phyloP scores from a whole-genome alignment of 2,888 invertebrate genomes.

The Alcis repandata region DNA sequence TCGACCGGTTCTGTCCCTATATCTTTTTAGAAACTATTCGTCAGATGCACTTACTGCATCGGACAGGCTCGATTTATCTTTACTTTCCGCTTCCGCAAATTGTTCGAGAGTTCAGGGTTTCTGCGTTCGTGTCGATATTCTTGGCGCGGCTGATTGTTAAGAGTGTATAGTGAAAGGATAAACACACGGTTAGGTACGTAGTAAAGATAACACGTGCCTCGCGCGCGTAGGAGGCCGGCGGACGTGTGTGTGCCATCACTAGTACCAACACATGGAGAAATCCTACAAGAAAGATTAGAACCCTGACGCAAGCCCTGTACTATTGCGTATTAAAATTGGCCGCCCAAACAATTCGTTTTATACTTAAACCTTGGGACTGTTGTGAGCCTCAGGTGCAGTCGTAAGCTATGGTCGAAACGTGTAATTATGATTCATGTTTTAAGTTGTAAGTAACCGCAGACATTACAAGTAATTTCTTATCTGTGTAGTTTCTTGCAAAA shows the following conservation, averaged over 20 bases:
- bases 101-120: conserved; percentile 55
- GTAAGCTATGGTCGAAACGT: conserved; percentile 8
- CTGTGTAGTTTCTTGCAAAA: conserved; percentile 16
- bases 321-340: conserved; percentile 43
- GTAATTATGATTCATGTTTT: conserved; percentile 12
- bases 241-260: conserved; percentile 49
- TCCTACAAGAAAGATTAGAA: conserved; percentile 62
- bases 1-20: conserved; percentile 5
- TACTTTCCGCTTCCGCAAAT: conserved; percentile 55
- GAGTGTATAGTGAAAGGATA: conserved; percentile 50
- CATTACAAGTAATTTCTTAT: conserved; percentile 16
- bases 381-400: conserved; percentile 1
- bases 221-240: conserved; percentile 52
- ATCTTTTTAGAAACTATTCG: conserved; percentile 4
- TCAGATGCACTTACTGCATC: conserved; percentile 13
- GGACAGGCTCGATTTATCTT: conserved; percentile 23
- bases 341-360: neutral
- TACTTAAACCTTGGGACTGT: neutral
- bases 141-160: conserved; percentile 40
- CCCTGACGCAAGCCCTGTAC: conserved; percentile 54
- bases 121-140: conserved; percentile 23
- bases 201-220: conserved; percentile 64
- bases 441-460: neutral
- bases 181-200: conserved; percentile 48
- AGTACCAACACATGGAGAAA: conserved; percentile 58